These are phyloP conservation scores for Melanaphis sacchari DNA, from an alignment of 1,140 invertebrate genomes.

Conservation along the genomic window DNA sequence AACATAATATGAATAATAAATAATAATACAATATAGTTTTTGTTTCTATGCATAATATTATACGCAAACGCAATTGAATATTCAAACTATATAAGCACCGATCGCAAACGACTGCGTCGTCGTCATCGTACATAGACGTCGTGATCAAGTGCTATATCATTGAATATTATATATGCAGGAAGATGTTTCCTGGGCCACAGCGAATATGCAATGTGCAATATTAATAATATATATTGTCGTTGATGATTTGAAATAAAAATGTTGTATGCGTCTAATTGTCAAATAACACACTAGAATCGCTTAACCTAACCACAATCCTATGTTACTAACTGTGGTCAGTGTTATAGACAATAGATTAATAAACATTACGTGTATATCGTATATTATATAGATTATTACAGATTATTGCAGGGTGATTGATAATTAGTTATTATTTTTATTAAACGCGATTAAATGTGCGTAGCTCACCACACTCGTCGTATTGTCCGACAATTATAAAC, in stretches of 20 bases:
- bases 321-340: too few species aligned
- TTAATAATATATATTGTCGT: background rate
- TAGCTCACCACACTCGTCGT: background rate
- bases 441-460: background rate
- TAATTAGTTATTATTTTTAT: background rate
- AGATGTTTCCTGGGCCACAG: background rate
- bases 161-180: background rate
- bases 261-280: background rate
- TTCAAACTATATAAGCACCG: conserved; percentile 1
- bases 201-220: background rate
- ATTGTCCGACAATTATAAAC: background rate
- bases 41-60: background rate
- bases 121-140: background rate
- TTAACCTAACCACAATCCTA: too few species aligned
- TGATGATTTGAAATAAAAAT: background rate
- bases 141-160: background rate
- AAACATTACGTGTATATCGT: too few species aligned
- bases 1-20: conserved; percentile 3
- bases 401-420: too few species aligned
- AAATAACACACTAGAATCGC: too few species aligned
- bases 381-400: too few species aligned
- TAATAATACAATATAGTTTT: background rate
- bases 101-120: background rate
- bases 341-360: too few species aligned
- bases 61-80: conserved; percentile 8